Evolutionary conservation across 1,140 invertebrate species (phyloP), one percentile per base, ranked within the genome.

Genomic region (Odontomachus brunneus): DNA sequence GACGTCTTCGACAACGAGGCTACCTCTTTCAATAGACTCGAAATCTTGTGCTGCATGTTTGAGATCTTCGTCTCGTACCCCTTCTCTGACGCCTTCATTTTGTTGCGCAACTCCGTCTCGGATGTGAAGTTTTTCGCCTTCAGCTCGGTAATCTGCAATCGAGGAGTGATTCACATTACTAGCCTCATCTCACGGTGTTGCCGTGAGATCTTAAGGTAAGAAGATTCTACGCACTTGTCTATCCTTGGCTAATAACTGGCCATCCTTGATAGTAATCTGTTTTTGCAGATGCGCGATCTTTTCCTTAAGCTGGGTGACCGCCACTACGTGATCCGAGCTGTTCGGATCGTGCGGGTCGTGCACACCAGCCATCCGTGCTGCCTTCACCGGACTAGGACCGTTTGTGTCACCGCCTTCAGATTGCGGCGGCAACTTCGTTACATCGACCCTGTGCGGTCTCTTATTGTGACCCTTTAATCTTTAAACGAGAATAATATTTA

Each of bases 281-380:
- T 98, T 99, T 92, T 99, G 97, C n/a, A 99, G 94, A 90, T 96
- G 97, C 48, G 98, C 97, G 86, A 99, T 98, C 90, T 98, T 97
- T 93, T 99, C 98, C 91, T 97, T 98, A 0, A 99, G 95, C 92
- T 99, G 98, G 17, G 98, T 99, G 92, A 99, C 97, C 0, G 98
- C 97, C 12, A 99, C 98, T 26, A 99, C 97, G 91, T 99, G 98
- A 93, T 99, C 98, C 0, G 97, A 98, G 91, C 97, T 98, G 89
- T 97, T 97, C 0, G 97, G 97, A 94, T 98, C 98, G 33, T 94
- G 93, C 3, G 91, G 89, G 85, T 94, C 92, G 60, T 93, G 93
- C 0, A 91, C 89, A 2, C 91, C 91, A 3, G 84, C 92, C 90
- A 94, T 94, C 81, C 95, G 86, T 17, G 93, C 92, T 84, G 93